These are phyloP conservation scores for Mamestra brassicae DNA, from an alignment of 2,888 invertebrate species.

Conservation along the genomic window DNA sequence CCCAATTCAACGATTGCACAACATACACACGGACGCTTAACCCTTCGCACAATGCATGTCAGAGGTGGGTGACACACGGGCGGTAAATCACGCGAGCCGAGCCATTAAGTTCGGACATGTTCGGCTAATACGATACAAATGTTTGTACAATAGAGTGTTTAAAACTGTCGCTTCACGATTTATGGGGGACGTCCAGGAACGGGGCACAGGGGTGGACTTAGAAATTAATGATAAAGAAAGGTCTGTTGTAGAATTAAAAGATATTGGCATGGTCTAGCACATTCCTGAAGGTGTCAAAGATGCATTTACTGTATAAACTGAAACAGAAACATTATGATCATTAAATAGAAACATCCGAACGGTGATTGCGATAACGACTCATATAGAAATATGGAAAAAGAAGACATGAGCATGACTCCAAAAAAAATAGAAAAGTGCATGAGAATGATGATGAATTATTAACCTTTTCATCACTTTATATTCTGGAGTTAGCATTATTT, in stretches of 20 bases:
- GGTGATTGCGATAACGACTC: neutral
- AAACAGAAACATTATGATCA: neutral
- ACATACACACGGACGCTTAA: constrained; percentile 52
- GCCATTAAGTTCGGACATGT: constrained; percentile 61
- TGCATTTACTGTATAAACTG: neutral
- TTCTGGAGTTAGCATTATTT: too few relatives aligned
- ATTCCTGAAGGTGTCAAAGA: neutral
- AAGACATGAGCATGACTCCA: neutral
- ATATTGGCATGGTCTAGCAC: neutral
- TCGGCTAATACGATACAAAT: constrained; percentile 77
- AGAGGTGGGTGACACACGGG: constrained; percentile 62
- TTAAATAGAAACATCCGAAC: neutral
- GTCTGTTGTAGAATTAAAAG: neutral
- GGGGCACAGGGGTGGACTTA: constrained; percentile 55
- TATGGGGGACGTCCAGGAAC: constrained; percentile 66
- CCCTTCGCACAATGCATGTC: constrained; percentile 63
- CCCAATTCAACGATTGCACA: constrained; percentile 57
- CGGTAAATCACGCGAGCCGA: constrained; percentile 72
- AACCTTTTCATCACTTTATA: too few relatives aligned
- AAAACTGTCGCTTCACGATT: constrained; percentile 75
- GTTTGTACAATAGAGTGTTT: constrained; percentile 76
- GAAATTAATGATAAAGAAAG: neutral
- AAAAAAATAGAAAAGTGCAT: neutral
- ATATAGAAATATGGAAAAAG: neutral
- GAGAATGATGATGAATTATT: neutral